Evolutionary conservation across 2,113 vertebrate species (phyloP).

Genomic region (Aix galericulata): DNA sequence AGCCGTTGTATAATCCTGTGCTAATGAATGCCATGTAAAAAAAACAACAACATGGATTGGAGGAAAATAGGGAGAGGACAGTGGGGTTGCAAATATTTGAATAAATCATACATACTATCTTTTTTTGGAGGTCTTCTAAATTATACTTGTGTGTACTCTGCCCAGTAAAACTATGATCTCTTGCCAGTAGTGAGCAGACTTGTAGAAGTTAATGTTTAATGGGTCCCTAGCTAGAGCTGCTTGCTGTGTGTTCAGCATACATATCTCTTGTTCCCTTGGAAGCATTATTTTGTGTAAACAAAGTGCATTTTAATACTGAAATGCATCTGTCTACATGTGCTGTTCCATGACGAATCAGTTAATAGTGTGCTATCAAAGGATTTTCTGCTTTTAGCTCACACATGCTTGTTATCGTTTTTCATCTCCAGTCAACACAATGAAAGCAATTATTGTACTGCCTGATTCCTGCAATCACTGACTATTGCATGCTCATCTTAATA

Average conservation of each 20-base stretch:
- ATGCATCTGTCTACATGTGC: not conserved
- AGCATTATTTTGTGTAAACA: not conserved
- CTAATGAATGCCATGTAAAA: not conserved
- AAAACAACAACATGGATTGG: not conserved
- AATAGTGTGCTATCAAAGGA: not conserved
- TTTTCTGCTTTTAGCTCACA: not conserved
- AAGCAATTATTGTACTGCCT: not conserved
- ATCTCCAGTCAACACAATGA: not conserved
- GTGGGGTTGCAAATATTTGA: not conserved
- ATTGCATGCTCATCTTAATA: not conserved
- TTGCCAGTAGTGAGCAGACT: not conserved
- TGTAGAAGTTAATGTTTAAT: slow-evolving; percentile 41
- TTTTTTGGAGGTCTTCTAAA: not conserved
- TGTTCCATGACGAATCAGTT: not conserved
- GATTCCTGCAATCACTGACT: not conserved
- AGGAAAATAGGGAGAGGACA: not conserved
- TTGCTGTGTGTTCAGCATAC: not conserved
- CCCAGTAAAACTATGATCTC: not conserved
- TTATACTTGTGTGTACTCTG: not conserved
- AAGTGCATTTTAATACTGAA: not conserved
- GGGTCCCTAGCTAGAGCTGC: not conserved
- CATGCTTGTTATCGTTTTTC: not conserved
- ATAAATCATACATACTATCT: not conserved
- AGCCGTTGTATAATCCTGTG: not conserved
- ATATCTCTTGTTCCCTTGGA: not conserved